phyloP scores from a whole-genome alignment of 1,140 invertebrate species.

The Tetramorium alpestre region DNA sequence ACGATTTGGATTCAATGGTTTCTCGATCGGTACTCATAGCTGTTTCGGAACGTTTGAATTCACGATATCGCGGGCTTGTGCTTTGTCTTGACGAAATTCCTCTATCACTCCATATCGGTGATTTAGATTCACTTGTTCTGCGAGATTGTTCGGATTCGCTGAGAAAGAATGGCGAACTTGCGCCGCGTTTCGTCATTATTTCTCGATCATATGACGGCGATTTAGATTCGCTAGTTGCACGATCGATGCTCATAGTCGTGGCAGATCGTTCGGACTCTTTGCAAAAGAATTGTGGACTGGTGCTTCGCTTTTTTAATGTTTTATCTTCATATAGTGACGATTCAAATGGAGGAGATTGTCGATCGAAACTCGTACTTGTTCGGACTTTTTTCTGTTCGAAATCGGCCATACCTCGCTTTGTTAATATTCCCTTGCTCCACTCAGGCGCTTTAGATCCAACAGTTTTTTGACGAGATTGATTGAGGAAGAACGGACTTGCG shows the following conservation, averaged over 20 bases:
- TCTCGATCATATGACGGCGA: background rate
- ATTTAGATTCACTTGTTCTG: background rate
- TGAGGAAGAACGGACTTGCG: background rate
- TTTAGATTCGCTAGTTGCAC: background rate
- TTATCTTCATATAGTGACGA: background rate
- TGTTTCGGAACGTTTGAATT: constrained; percentile 15
- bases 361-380: background rate
- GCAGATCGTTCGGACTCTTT: constrained; percentile 13
- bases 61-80: constrained; percentile 11
- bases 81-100: background rate
- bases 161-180: background rate
- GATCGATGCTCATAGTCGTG: constrained; percentile 19
- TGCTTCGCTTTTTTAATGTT: background rate
- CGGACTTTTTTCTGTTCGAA: background rate
- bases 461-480: background rate
- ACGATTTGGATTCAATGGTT: background rate
- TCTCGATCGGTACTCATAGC: constrained; percentile 5
- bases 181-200: background rate
- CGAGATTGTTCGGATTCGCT: background rate
- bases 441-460: background rate
- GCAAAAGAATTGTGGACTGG: background rate
- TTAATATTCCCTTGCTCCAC: background rate
- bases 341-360: background rate
- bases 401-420: background rate
- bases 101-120: background rate